Percentiles rank a stretch among this genome's conserved stretches.
Evolutionary conservation across 2,797 vertebrate species (phyloP).

Genomic region (Benthosema pterotum): DNA sequence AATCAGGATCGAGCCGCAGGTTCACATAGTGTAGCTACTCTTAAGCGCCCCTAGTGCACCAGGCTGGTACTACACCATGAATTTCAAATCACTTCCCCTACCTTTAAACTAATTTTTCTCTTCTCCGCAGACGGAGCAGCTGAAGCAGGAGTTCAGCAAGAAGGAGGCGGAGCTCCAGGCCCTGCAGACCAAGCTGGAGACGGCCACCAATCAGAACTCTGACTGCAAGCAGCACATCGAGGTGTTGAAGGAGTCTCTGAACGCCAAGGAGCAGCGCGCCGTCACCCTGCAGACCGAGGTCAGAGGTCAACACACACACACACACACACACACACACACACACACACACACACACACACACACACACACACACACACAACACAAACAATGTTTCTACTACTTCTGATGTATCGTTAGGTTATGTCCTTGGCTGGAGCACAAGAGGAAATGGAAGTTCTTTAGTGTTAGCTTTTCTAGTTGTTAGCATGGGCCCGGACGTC

Average conservation of each 20-base stretch:
- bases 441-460: too few species aligned
- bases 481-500: too few species aligned
- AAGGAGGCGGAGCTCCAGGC: conserved; percentile 98
- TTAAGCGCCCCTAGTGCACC: too few species aligned
- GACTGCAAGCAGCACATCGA: conserved; percentile 99
- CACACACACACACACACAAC: conserved; percentile 1
- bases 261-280: conserved; percentile 96
- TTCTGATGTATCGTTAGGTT: too few species aligned
- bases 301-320: conserved; percentile 35
- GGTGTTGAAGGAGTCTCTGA: conserved; percentile 98
- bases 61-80: too few species aligned
- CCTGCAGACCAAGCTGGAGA: conserved; percentile 98
- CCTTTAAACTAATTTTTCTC: too few species aligned
- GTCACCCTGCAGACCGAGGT: conserved; percentile 98
- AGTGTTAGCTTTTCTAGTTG: too few species aligned
- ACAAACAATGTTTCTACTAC: too few species aligned
- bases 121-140: conserved; percentile 94
- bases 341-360: neutral
- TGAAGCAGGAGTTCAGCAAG: conserved; percentile 95
- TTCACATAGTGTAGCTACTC: too few species aligned
- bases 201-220: conserved; percentile 98
- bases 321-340: conserved; percentile 2
- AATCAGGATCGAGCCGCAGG: too few species aligned
- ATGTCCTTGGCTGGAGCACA: too few species aligned
- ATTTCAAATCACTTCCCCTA: too few species aligned